phyloP scores from a whole-genome alignment of 2,888 invertebrate genomes.

The Melipona beecheii region DNA sequence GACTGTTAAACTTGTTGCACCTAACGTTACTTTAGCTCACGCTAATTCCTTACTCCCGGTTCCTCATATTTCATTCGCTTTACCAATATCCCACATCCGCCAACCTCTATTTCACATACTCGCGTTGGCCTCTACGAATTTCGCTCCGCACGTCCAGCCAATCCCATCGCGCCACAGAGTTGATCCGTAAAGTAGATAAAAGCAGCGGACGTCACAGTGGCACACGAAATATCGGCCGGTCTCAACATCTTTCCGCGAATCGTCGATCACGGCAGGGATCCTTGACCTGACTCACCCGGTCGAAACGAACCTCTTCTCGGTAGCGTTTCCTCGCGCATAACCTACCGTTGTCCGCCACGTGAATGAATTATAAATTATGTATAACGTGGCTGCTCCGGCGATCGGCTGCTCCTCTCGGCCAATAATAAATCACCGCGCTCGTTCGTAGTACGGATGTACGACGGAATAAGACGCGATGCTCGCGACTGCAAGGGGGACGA shows the following conservation, averaged over 20 bases:
- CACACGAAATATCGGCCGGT: background rate
- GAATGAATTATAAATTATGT: slow-evolving; percentile 71
- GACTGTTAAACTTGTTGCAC: too few relatives aligned
- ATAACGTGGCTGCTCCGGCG: slow-evolving; percentile 38
- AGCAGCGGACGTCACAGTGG: background rate
- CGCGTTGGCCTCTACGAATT: too few relatives aligned
- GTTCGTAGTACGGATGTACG: background rate
- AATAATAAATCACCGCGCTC: slow-evolving; percentile 69
- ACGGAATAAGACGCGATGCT: slow-evolving; percentile 72
- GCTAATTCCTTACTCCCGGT: too few relatives aligned
- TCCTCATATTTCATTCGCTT: too few relatives aligned
- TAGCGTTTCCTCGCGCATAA: slow-evolving; percentile 26
- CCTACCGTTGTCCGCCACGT: slow-evolving; percentile 56
- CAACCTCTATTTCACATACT: too few relatives aligned
- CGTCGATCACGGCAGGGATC: slow-evolving; percentile 46
- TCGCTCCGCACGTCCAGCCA: too few relatives aligned
- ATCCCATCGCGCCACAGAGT: too few relatives aligned
- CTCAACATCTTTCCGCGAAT: slow-evolving; percentile 5
- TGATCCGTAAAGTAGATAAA: too few relatives aligned
- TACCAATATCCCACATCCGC: too few relatives aligned
- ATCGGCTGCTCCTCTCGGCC: slow-evolving; percentile 55
- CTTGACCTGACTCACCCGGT: slow-evolving; percentile 57
- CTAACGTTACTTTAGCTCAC: too few relatives aligned
- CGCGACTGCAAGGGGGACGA: slow-evolving; percentile 63
- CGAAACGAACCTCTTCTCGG: slow-evolving; percentile 39